Evolutionary conservation across 2,888 invertebrate species (phyloP).

Genomic region (Schizaphis graminum): DNA sequence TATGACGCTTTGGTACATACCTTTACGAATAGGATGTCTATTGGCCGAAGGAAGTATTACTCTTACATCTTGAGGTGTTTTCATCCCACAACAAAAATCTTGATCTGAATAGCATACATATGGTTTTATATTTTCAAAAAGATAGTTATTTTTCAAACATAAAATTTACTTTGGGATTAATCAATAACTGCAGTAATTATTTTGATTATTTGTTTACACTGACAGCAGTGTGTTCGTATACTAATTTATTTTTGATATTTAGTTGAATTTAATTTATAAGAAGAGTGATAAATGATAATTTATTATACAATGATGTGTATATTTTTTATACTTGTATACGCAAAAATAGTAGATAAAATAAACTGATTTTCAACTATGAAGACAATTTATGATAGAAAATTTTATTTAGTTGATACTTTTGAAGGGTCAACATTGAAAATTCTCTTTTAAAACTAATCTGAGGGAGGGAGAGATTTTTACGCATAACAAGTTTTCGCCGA

Average conservation of each 20-base stretch:
- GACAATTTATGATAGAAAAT: no score
- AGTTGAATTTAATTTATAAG: no score
- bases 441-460: no score
- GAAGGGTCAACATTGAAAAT: no score
- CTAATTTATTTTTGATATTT: background rate
- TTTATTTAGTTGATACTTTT: no score
- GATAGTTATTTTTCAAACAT: background rate
- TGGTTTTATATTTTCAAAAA: background rate
- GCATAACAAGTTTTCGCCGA: no score
- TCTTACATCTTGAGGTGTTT: slow-evolving; percentile 51
- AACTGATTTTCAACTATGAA: no score
- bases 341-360: no score
- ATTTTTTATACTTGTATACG: no score
- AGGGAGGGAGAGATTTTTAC: no score
- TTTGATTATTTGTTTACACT: background rate
- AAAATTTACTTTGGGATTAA: background rate
- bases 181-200: background rate
- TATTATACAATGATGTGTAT: no score
- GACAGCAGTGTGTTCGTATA: background rate
- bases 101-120: slow-evolving; percentile 32
- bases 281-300: no score
- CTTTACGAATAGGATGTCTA: slow-evolving; percentile 55
- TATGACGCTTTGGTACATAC: background rate
- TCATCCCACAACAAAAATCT: slow-evolving; percentile 88
- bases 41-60: slow-evolving; percentile 51